Evolutionary conservation across 2,797 vertebrate genomes (phyloP).

Genomic region (Xenops minutus): DNA sequence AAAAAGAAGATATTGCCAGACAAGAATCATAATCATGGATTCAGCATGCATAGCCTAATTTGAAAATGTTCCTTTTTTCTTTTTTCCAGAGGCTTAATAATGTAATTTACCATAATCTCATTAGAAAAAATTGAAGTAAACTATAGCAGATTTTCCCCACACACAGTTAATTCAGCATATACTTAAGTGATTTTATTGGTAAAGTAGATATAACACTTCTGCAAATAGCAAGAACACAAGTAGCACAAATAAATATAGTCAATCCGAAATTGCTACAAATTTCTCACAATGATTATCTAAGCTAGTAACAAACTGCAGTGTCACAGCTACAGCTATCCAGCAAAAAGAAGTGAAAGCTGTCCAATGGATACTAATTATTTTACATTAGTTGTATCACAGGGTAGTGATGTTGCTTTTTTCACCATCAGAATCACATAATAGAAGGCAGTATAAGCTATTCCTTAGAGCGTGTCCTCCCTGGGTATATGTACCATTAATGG

Average conservation of each 20-base stretch:
- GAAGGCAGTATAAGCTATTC: neutral
- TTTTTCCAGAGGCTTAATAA: neutral
- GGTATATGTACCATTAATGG: neutral
- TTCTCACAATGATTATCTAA: neutral
- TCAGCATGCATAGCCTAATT: neutral
- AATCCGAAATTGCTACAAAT: neutral
- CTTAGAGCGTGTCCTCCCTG: fast-evolving
- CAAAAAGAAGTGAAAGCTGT: neutral
- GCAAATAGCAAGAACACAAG: neutral
- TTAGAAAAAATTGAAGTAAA: neutral
- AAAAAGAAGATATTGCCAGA: neutral
- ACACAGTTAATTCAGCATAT: neutral
- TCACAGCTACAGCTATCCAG: neutral
- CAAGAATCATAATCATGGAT: neutral
- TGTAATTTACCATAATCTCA: neutral
- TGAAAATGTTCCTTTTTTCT: neutral
- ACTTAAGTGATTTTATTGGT: neutral
- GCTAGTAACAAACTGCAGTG: neutral
- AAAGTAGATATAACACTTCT: neutral
- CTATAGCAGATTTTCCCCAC: neutral
- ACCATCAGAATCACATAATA: neutral
- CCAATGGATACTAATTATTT: neutral
- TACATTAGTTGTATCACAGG: neutral
- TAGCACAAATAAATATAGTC: neutral
- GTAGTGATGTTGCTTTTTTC: neutral